Conservation (phyloP, 2,797 vertebrate genomes). For the Liparis tanakae region DNA sequence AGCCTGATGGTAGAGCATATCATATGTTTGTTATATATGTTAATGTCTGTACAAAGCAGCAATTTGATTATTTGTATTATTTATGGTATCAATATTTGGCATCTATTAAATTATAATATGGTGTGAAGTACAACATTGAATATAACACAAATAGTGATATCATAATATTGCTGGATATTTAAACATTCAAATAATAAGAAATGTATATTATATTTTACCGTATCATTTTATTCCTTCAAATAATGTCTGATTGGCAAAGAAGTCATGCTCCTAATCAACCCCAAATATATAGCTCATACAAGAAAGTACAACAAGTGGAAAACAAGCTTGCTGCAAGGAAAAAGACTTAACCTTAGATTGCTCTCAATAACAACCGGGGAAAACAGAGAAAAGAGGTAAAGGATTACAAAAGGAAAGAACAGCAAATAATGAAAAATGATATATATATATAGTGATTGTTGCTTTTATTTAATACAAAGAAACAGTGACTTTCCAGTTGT, state of each 20-base stretch:
- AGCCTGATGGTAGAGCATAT: neutral
- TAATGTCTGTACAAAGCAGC: neutral
- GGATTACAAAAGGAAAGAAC: conserved; percentile 26
- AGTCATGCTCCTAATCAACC: conserved; percentile 20
- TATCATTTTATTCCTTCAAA: neutral
- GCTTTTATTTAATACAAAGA: conserved; percentile 11
- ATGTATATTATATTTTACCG: neutral
- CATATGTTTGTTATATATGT: neutral
- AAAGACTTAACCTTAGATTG: conserved; percentile 46
- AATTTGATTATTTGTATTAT: neutral
- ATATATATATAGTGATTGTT: conserved; percentile 8
- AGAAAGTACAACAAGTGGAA: conserved; percentile 42
- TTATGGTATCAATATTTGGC: neutral
- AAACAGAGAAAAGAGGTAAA: conserved; percentile 25
- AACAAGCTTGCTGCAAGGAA: conserved; percentile 36
- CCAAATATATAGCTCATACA: conserved; percentile 47
- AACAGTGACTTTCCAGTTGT: conserved; percentile 18
- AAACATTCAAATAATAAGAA: neutral
- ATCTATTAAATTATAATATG: neutral
- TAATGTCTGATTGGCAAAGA: conserved; percentile 1
- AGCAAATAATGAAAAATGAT: conserved; percentile 30
- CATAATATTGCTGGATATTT: neutral
- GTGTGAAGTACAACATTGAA: neutral
- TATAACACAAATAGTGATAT: neutral
- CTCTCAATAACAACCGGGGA: conserved; percentile 34